phyloP scores from a whole-genome alignment of 2,797 vertebrate genomes.

The Halcyon leucocephala region DNA sequence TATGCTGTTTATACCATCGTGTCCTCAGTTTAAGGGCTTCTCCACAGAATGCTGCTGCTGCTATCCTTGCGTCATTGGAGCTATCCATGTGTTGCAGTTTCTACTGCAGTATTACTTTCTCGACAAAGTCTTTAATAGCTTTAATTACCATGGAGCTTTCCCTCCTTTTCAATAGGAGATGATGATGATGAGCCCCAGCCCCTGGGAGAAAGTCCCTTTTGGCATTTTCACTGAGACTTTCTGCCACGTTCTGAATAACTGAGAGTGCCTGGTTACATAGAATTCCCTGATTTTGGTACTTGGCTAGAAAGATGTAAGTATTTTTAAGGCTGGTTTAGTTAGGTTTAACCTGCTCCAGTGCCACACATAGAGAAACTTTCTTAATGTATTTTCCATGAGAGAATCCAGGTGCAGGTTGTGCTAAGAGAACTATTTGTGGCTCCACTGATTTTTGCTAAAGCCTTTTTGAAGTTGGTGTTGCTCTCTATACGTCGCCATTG shows the following conservation, averaged over 20 bases:
- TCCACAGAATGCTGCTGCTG: neutral
- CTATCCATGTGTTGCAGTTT: neutral
- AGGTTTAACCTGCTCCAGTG: neutral
- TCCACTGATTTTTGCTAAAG: neutral
- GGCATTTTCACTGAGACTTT: neutral
- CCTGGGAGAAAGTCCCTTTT: neutral
- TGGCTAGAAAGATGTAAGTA: neutral
- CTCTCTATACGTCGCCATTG: neutral
- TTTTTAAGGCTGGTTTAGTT: neutral
- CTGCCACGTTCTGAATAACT: neutral
- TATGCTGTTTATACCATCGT: neutral
- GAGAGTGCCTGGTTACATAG: neutral
- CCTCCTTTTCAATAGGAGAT: neutral
- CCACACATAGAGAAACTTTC: neutral
- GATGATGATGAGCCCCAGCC: neutral
- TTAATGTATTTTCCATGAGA: neutral
- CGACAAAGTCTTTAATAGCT: neutral
- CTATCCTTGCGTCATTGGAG: neutral
- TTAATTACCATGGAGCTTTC: neutral
- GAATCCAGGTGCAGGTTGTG: neutral
- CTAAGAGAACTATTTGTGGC: neutral
- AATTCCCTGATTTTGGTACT: neutral
- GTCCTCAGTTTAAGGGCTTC: neutral
- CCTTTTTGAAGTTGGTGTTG: neutral
- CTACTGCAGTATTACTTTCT: neutral